Conservation (phyloP, 2,888 invertebrate genomes). For the Alloscopus bannaensis region DNA sequence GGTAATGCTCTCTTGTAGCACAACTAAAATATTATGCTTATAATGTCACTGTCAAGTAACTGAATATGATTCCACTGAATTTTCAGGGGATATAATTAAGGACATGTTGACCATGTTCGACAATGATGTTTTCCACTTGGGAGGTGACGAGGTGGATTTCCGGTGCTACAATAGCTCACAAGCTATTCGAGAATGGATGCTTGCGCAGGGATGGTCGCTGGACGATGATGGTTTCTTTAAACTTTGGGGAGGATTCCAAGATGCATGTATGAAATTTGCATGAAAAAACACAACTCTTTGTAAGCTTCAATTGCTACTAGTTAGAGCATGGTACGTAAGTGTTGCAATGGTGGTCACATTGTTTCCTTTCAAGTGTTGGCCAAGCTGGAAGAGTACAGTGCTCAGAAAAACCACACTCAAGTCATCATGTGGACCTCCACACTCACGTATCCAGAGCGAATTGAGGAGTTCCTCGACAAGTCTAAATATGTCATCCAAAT, state of each 20-base stretch:
- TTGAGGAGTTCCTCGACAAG: conserved; percentile 81
- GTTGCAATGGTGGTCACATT: too few species aligned
- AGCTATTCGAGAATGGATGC: conserved; percentile 78
- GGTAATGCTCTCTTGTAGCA: conserved; percentile 37
- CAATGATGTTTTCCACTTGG: conserved; percentile 90
- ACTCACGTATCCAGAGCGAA: conserved; percentile 82
- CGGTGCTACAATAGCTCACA: conserved; percentile 86
- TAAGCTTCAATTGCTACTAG: too few species aligned
- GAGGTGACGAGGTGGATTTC: conserved; percentile 88
- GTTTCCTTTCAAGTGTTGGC: too few species aligned
- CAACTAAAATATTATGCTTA: conserved; percentile 3
- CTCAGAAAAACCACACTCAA: conserved; percentile 79
- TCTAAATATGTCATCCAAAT: conserved; percentile 63
- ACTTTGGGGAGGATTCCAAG: conserved; percentile 73
- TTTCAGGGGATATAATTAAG: conserved; percentile 79
- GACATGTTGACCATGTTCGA: conserved; percentile 85
- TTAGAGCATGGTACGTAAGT: too few species aligned
- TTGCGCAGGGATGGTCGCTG: conserved; percentile 73
- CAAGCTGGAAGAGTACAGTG: too few species aligned
- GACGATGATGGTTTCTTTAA: conserved; percentile 76
- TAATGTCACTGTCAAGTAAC: not conserved
- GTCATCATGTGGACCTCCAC: conserved; percentile 87
- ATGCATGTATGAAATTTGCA: conserved; percentile 23
- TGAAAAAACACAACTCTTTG: too few species aligned
- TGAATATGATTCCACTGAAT: too few species aligned